Evolutionary conservation across 2,888 invertebrate genomes (phyloP), one percentile per base, ranked within the genome.

Genomic region (Sarcophaga variegata): DNA sequence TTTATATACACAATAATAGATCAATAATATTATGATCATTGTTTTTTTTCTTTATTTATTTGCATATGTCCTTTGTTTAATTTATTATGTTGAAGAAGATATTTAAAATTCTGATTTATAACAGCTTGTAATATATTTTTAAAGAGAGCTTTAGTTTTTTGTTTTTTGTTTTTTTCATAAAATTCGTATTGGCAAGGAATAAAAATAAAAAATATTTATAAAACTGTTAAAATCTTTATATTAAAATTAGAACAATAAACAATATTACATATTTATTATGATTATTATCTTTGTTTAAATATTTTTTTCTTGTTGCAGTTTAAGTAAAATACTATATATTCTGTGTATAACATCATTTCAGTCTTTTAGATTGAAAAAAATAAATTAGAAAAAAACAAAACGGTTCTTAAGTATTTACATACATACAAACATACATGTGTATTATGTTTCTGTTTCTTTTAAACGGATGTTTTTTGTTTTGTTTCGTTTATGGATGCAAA

Each of bases 311-410:
- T 54, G 17, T 54, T 54, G 54, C 17, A 54, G 54, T 54, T 54
- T 54, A 54, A 54, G 54, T 54, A 54, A 76, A 80, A 80, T 84
- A 85, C 76, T 76, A 60, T 77, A 67, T 81, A 22, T 85, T 80
- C 64, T 76, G 64, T 77, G 45, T 77, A 71, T 17, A 54, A 54
- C 11, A 4, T 66, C 66, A 72, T 77, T 79, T 81, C 84, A 85
- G 84, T 85, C 84, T 85, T 85, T 45, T 60, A 80, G 76, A 77
- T 76, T 71, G 66, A 75, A 83, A 80, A 25, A 27, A 11, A 64
- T 3, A 12, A 14, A 25, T 74, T 60, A 82, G 75, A 71, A 37
- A 66, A 81, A 17, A 37, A 47, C 25, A 79, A 66, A 64, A 75
- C 45, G 71, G 49, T 5, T 64, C 59, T 83, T 64, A 49, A 67